These are phyloP conservation scores for Hanleya hanleyi DNA, from an alignment of 2,888 invertebrate species.

Conservation along the genomic window DNA sequence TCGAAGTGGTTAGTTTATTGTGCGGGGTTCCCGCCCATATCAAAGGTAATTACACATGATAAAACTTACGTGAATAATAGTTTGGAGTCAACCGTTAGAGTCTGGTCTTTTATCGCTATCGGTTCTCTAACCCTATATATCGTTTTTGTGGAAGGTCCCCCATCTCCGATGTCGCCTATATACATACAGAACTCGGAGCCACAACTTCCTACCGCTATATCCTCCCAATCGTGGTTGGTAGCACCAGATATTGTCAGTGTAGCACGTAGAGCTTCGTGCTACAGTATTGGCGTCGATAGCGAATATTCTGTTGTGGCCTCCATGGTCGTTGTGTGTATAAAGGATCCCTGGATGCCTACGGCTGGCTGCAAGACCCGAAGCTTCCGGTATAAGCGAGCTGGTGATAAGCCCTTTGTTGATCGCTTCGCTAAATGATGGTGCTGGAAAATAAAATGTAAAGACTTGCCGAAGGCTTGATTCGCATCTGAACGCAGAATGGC, in stretches of 20 bases:
- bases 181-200: slow-evolving; percentile 30
- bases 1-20: too few species aligned
- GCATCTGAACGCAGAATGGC: too few species aligned
- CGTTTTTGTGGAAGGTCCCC: slow-evolving; percentile 11
- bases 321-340: slow-evolving; percentile 1
- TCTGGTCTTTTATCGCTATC: slow-evolving; percentile 4
- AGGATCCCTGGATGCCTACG: not conserved
- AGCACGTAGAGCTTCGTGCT: not conserved
- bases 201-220: slow-evolving; percentile 43
- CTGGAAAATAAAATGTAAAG: too few species aligned
- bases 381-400: not conserved
- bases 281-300: not conserved
- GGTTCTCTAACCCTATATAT: slow-evolving; percentile 39
- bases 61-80: slow-evolving; percentile 20
- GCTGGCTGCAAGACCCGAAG: slow-evolving; percentile 6
- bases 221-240: slow-evolving; percentile 43
- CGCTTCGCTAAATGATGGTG: not conserved
- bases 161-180: slow-evolving; percentile 36
- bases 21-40: too few species aligned
- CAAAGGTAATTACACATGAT: too few species aligned
- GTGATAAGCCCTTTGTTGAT: not conserved
- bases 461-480: too few species aligned
- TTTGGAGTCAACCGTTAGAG: slow-evolving; percentile 10
- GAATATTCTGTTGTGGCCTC: not conserved
- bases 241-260: slow-evolving; percentile 8